Percentiles rank a stretch among this genome's conserved stretches.
phyloP scores from a whole-genome alignment of 2,797 vertebrate genomes.

The Rhadinocentrus ornatus region DNA sequence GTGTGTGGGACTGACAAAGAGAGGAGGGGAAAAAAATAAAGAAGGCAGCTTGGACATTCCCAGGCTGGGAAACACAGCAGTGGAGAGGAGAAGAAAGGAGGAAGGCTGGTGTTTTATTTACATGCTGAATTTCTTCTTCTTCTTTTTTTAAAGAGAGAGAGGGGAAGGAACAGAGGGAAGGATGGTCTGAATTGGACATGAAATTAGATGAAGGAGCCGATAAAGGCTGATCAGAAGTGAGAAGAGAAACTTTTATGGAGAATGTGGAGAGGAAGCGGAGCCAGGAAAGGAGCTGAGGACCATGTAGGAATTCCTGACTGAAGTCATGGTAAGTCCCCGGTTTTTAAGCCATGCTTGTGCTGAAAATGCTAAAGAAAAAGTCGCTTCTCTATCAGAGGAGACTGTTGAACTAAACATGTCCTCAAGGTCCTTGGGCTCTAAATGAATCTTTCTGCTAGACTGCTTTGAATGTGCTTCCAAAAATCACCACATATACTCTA shows the following conservation, averaged over 20 bases:
- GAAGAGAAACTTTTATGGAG: conserved; percentile 37
- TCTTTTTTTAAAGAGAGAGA: neutral
- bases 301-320: conserved; percentile 77
- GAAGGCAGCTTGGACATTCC: conserved; percentile 58
- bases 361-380: neutral
- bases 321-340: conserved; percentile 81
- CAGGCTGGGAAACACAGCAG: conserved; percentile 62
- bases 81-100: conserved; percentile 31
- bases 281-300: conserved; percentile 64
- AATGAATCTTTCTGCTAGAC: neutral
- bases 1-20: conserved; percentile 47
- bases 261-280: conserved; percentile 62
- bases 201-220: neutral
- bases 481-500: neutral
- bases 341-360: neutral
- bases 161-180: neutral
- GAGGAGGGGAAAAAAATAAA: conserved; percentile 19
- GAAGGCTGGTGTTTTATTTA: conserved; percentile 5
- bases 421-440: neutral
- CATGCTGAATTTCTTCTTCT: neutral
- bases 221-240: conserved; percentile 9
- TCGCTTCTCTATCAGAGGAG: neutral
- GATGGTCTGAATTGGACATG: neutral
- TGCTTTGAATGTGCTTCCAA: neutral
- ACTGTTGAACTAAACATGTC: neutral